Conservation (phyloP, 2,888 invertebrate genomes). For the Malachius bipustulatus region DNA sequence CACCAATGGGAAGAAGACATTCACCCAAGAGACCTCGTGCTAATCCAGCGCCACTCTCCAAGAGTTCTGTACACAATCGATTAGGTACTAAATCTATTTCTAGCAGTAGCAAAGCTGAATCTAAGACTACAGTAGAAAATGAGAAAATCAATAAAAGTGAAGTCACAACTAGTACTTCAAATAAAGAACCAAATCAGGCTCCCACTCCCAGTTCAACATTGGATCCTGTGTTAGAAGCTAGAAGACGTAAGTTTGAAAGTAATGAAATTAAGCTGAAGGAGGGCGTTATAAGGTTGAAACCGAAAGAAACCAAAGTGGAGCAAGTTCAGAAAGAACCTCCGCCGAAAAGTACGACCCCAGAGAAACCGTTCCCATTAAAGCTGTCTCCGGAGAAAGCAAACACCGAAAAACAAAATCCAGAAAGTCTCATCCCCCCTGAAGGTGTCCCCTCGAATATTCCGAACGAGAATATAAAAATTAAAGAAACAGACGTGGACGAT, state of each 20-base stretch:
- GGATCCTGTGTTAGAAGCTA: constrained; percentile 42
- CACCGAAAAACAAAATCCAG: not conserved
- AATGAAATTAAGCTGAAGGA: constrained; percentile 37
- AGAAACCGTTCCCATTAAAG: constrained; percentile 5
- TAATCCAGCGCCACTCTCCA: constrained; percentile 14
- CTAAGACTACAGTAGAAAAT: constrained; percentile 8
- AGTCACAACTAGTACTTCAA: constrained; percentile 7
- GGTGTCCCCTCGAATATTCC: not conserved
- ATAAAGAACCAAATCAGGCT: constrained; percentile 10
- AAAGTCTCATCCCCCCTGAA: not conserved
- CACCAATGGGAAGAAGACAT: constrained; percentile 15
- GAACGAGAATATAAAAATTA: constrained; percentile 8
- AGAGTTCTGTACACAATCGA: constrained; percentile 23
- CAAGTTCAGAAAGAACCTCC: constrained; percentile 14
- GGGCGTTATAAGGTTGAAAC: constrained; percentile 40
- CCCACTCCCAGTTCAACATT: constrained; percentile 9
- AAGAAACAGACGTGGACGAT: constrained; percentile 15
- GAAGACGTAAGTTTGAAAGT: constrained; percentile 42
- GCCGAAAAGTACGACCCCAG: constrained; percentile 7
- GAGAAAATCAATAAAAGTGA: not conserved
- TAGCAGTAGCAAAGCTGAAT: constrained; percentile 15
- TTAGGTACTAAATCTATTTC: constrained; percentile 22
- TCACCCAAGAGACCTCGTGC: constrained; percentile 10
- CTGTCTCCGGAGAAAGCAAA: not conserved
- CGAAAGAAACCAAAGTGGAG: constrained; percentile 18